Conservation (phyloP, 2,888 invertebrate species). For the Branchinecta sandiegonensis region DNA sequence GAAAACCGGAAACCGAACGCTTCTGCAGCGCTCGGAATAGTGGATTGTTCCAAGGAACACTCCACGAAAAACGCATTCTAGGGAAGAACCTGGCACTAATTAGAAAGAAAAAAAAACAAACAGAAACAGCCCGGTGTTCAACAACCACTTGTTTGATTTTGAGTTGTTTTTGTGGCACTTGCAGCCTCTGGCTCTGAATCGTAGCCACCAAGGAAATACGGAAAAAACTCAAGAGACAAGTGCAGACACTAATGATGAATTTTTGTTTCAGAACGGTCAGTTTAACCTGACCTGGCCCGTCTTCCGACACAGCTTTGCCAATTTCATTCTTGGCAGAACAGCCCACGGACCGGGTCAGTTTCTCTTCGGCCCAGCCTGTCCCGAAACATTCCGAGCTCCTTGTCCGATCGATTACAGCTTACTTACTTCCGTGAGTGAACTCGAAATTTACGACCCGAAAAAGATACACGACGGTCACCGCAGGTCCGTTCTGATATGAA, state of each 20-base stretch:
- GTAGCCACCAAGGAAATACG: too few relatives aligned
- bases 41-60: too few relatives aligned
- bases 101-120: too few relatives aligned
- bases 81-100: too few relatives aligned
- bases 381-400: slow-evolving; percentile 31
- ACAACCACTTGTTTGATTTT: too few relatives aligned
- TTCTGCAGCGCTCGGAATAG: too few relatives aligned
- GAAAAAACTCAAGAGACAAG: too few relatives aligned
- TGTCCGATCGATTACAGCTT: slow-evolving; percentile 63
- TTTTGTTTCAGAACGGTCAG: slow-evolving; percentile 48
- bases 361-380: slow-evolving; percentile 43
- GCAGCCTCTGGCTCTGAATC: too few relatives aligned
- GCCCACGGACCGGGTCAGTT: slow-evolving; percentile 62
- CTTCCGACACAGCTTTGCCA: slow-evolving; percentile 56
- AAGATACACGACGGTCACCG: slow-evolving; percentile 14
- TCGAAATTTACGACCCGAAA: slow-evolving; percentile 49
- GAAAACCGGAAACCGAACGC: too few relatives aligned
- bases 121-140: too few relatives aligned
- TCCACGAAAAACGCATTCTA: too few relatives aligned
- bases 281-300: slow-evolving; percentile 49
- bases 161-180: too few relatives aligned
- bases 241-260: slow-evolving; percentile 21
- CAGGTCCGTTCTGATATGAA: slow-evolving; percentile 19
- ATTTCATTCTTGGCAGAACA: slow-evolving; percentile 56
- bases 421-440: slow-evolving; percentile 51